These are phyloP conservation scores for Cinclus cinclus DNA, from an alignment of 2,113 vertebrate genomes.

Conservation along the genomic window DNA sequence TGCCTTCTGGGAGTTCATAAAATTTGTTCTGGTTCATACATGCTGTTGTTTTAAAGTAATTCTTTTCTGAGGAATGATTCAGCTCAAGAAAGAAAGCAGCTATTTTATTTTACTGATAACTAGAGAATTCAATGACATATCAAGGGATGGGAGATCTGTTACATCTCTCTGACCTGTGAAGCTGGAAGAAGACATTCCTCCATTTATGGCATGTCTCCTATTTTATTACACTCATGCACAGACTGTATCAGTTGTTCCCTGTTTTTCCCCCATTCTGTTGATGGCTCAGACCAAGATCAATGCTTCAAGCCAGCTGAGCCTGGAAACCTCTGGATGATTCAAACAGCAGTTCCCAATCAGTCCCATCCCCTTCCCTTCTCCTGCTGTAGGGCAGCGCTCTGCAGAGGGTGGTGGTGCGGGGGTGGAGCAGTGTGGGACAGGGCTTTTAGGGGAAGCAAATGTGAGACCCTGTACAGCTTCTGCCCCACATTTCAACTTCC, in stretches of 20 bases:
- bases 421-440: neutral
- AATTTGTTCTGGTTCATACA: neutral
- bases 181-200: neutral
- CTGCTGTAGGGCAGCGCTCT: neutral
- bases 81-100: neutral
- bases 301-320: neutral
- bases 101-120: neutral
- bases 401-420: rapidly evolving
- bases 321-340: neutral
- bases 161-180: neutral
- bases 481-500: conserved; percentile 48
- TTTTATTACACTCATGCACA: neutral
- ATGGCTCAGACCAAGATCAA: neutral
- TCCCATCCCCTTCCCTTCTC: neutral
- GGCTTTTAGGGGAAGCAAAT: neutral
- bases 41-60: neutral
- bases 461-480: neutral
- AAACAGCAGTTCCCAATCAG: neutral
- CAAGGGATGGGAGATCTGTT: neutral
- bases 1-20: neutral
- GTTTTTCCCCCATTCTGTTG: neutral
- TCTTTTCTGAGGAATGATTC: neutral
- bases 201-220: neutral
- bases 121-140: neutral
- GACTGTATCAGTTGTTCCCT: neutral